phyloP scores from a whole-genome alignment of 2,797 vertebrate species.

The Morelia viridis region DNA sequence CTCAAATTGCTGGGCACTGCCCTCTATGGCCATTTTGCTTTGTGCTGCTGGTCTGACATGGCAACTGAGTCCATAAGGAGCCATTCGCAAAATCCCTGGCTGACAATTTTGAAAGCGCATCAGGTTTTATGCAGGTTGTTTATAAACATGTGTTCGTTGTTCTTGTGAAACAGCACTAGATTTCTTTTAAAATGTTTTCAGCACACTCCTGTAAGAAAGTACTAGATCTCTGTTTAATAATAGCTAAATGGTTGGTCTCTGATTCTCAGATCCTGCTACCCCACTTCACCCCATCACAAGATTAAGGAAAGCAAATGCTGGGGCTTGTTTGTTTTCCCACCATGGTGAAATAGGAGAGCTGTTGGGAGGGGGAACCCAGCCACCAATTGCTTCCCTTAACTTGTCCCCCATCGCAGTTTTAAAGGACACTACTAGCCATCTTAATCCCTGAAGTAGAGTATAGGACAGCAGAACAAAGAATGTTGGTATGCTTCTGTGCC shows the following conservation, averaged over 20 bases:
- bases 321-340: background rate
- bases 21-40: background rate
- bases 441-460: background rate
- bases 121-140: background rate
- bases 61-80: background rate
- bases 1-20: background rate
- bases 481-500: background rate
- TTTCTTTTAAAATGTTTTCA: background rate
- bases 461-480: background rate
- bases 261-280: background rate
- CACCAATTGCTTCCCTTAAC: background rate
- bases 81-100: background rate
- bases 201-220: background rate
- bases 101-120: background rate
- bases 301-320: background rate
- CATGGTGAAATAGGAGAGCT: background rate
- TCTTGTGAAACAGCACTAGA: background rate
- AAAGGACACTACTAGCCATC: background rate
- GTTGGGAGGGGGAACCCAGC: background rate
- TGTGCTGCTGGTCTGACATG: background rate
- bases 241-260: background rate
- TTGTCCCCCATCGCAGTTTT: background rate
- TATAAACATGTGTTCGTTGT: background rate
- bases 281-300: background rate
- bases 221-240: background rate